Base-by-base conservation (phyloP, 2,113 vertebrate genomes). In the Theristicus caerulescens region DNA sequence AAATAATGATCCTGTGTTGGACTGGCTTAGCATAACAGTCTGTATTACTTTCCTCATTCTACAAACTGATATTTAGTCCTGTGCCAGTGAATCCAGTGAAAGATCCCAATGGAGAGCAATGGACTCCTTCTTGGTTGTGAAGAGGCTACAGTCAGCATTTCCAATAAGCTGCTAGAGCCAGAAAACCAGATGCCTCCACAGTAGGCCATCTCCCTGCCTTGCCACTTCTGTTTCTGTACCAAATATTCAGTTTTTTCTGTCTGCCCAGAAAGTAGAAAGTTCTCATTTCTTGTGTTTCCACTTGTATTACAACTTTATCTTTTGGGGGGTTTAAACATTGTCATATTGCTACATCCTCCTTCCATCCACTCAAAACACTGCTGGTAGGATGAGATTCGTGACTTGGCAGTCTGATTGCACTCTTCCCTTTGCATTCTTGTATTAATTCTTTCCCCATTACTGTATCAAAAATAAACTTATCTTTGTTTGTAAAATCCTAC, bases 401-500 rank as follows among this genome's bases (percentile, higher is more conserved):
- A 72, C 73, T 59, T 78, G 55, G 55, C 38, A 58, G 22, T 85
- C 59, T 62, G 32, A 73, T 16, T 74, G 73, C n/a, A 34, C 34
- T 84, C 51, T 88, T 40, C 24, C 38, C 18, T 78, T 91, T 87
- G 42, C 24, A 44, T 86, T 81, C 42, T 62, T 94, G 7, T 40
- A 38, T 42, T 73, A 90, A 88, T 42, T 92, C 46, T 94, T 92
- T 96, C 26, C 58, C 36, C 54, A 77, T 77, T 92, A 42, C 49
- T 70, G 31, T 58, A 83, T 73, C 6, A 83, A 88, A 96, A 92
- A 54, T 44, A 86, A 94, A 86, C 51, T 62, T 80, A 80, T 72
- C 54, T 86, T 92, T 91, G 81, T 83, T 87, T 92, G 46, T 83
- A 95, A 94, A 92, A 74, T 73, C 32, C 46, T 66, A 65, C 52